Evolutionary conservation across 2,797 vertebrate species (phyloP), one percentile per base, ranked within the genome.

Genomic region (Cetoscarus ocellatus): DNA sequence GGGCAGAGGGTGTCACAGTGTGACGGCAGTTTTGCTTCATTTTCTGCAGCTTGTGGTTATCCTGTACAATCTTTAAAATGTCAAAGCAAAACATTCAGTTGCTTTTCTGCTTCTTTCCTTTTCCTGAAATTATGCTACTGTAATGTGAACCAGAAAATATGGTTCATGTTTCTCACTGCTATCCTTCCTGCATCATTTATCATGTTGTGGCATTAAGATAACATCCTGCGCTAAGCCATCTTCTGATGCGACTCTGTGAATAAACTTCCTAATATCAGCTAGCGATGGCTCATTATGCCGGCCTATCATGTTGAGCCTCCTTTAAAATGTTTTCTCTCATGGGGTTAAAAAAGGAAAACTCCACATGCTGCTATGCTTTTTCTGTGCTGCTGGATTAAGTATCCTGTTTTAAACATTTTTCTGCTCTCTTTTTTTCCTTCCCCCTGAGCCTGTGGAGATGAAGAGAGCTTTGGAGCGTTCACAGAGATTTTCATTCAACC

Each of bases 261-360:
- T 88, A 90, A 90, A 92, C 88, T 72, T 83, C 80, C 83, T 91
- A 86, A 92, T 91, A 93, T 90, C 88, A 88, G 69, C 71, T 66
- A 67, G 89, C 75, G 88, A 90, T 84, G 87, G 89, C 89, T 91
- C 88, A 89, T 93, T 91, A 91, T 90, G 83, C 80, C 6, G 77
- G 70, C 71, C 86, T 76, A 90, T 86, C 85, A 85, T 38, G 73
- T 77, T 70, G 70, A 65, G 77, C 64, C 74, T 79, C 82, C 77
- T 88, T 87, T 83, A 82, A 92, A 90, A 83, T 73, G 82, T 82
- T 89, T 89, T 88, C 70, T 90, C 91, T 91, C 87, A 70, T 75
- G 90, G 86, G 87, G 71, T n/a, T 74, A 70, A 76, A 66, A 60
- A 75, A 75, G 69, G 48, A 71, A 62, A 67, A 54, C 55, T 60